Evolutionary conservation across 2,888 invertebrate genomes (phyloP), one percentile per base, ranked within the genome.

Genomic region (Patella depressa): DNA sequence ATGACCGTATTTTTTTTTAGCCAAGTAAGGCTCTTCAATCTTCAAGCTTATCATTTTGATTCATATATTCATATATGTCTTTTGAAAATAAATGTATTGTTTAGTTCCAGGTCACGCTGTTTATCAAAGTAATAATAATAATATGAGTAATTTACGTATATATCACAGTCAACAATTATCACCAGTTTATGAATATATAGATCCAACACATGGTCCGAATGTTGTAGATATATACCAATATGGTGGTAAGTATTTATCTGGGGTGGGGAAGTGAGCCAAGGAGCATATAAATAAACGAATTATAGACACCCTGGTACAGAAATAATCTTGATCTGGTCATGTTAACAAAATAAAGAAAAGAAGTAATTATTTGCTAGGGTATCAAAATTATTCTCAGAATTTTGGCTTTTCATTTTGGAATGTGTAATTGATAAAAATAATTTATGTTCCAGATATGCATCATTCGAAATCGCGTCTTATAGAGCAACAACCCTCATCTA

Each of bases 111-210:
- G 84, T 71, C 83, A 85, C 71, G 74, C 83, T 78, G 84, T 85
- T 2, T 85, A 85, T 78, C 85, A 85, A 78, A 82, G 82, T 15
- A 65, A 65, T 24, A 45, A 45, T 45, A 65, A 65, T 14, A 65
- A 24, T 65, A 65, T 65, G 65, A 65, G 65, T 65, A 83, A 84
- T 59, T 53, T 82, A 59, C 80, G 83, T 17, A 85, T 88, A 54
- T 88, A 88, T 79, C 87, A 88, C 81, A 88, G 88, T 74, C 87
- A 88, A 70, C 87, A 85, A 54, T 81, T 85, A 74, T 79, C 83
- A 11, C 83, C 85, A 9, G 75, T 82, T 19, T 79, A 77, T 57
- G 82, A 83, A 24, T 73, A 79, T 3, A 74, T 81, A 17, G 78
- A 78, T 17, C 73, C 80, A 12, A 54, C 74, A 53, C 71, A 74